Conservation (phyloP, 2,113 vertebrate genomes). For the Neotragus moschatus region DNA sequence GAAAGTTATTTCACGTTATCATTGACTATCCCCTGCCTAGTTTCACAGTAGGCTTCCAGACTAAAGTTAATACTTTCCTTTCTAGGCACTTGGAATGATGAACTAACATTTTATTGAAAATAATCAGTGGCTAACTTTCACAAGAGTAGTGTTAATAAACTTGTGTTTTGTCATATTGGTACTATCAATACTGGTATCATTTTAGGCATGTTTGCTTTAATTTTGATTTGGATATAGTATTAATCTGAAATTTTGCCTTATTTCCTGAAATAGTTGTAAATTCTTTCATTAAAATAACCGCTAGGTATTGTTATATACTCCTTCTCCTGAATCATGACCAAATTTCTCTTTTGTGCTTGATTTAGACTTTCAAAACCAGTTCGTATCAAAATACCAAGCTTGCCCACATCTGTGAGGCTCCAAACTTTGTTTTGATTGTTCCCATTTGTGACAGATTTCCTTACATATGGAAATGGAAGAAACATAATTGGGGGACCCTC, state of each 20-base stretch:
- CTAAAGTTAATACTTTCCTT: slow-evolving; percentile 36
- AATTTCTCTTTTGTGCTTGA: neutral
- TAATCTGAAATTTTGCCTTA: neutral
- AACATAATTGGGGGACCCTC: neutral
- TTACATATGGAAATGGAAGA: slow-evolving; percentile 6
- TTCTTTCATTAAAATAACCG: neutral
- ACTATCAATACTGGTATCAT: neutral
- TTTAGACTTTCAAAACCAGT: slow-evolving; percentile 17
- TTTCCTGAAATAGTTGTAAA: neutral
- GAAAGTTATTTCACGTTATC: slow-evolving; percentile 3
- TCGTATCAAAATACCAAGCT: neutral
- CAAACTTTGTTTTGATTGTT: slow-evolving; percentile 46
- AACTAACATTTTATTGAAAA: slow-evolving; percentile 26
- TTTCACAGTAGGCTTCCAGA: slow-evolving; percentile 4
- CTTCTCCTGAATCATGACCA: neutral
- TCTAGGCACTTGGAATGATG: neutral
- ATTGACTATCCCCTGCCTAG: neutral
- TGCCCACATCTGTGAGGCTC: neutral
- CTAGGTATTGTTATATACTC: neutral
- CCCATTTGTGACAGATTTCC: slow-evolving; percentile 24
- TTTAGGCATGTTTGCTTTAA: neutral
- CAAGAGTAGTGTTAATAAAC: neutral
- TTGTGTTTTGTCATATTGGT: neutral
- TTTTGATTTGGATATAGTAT: neutral
- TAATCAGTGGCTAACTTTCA: slow-evolving; percentile 1